These are phyloP conservation scores for Neopipo cinnamomea DNA, from an alignment of 2,113 vertebrate genomes.

Conservation along the genomic window DNA sequence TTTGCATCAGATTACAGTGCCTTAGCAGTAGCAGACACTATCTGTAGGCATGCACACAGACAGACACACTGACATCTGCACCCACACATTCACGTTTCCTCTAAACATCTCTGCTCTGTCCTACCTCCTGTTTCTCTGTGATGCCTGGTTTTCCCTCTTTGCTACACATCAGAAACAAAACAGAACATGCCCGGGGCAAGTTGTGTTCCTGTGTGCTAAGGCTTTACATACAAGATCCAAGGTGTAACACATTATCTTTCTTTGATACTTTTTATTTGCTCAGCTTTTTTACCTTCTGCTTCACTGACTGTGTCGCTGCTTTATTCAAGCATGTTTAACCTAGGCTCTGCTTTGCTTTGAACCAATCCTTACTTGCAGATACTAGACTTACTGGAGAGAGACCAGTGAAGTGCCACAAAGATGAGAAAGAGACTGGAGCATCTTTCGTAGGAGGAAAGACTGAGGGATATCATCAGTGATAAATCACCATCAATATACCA, in stretches of 20 bases:
- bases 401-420: background rate
- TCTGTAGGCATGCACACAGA: background rate
- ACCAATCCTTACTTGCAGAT: background rate
- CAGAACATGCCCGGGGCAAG: background rate
- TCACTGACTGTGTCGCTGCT: background rate
- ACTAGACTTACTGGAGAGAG: background rate
- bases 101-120: background rate
- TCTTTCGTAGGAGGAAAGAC: background rate
- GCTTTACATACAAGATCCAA: background rate
- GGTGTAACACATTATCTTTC: background rate
- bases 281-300: background rate
- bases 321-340: background rate
- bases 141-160: background rate
- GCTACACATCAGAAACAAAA: background rate
- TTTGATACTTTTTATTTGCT: background rate
- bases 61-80: background rate
- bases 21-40: background rate
- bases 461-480: background rate
- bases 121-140: background rate
- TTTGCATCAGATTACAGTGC: conserved; percentile 46
- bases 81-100: background rate
- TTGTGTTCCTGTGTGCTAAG: background rate
- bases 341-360: background rate
- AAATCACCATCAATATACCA: background rate
- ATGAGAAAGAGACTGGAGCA: background rate